These are phyloP conservation scores for Dicyrtomina minuta DNA, from an alignment of 2,888 invertebrate genomes.

Conservation along the genomic window DNA sequence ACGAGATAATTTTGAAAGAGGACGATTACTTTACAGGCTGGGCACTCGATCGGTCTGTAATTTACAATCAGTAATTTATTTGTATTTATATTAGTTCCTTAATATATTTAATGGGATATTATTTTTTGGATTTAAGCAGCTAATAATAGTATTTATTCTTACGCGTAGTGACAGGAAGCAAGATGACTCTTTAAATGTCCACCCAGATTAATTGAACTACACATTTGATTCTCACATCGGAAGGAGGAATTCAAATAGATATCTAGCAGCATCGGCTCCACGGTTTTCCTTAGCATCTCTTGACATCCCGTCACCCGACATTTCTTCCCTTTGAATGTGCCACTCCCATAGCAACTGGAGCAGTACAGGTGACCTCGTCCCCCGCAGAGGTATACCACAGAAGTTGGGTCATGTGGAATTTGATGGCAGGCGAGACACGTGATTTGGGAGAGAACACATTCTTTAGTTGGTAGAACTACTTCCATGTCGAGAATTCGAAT, in stretches of 20 bases:
- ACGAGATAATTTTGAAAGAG: slow-evolving; percentile 12
- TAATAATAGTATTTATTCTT: background rate
- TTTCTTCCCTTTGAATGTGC: slow-evolving; percentile 23
- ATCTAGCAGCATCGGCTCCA: slow-evolving; percentile 20
- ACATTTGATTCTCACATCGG: slow-evolving; percentile 1
- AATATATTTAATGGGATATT: background rate
- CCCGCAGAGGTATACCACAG: slow-evolving; percentile 16
- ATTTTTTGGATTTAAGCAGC: background rate
- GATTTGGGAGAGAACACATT: background rate
- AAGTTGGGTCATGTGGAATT: slow-evolving; percentile 10
- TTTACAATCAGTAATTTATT: background rate
- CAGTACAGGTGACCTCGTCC: slow-evolving; percentile 20
- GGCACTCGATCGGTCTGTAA: slow-evolving; percentile 15
- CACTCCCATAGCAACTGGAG: background rate
- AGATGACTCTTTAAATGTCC: slow-evolving; percentile 11
- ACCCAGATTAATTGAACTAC: slow-evolving; percentile 11
- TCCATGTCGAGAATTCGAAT: too few species aligned
- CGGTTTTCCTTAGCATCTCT: slow-evolving; percentile 7
- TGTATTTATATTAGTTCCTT: background rate
- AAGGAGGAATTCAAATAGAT: slow-evolving; percentile 9
- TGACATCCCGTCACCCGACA: slow-evolving; percentile 24
- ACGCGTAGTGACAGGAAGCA: slow-evolving; percentile 15
- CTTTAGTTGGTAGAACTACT: slow-evolving; percentile 9
- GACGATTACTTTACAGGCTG: slow-evolving; percentile 3
- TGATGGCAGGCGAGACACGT: slow-evolving; percentile 9